phyloP scores from a whole-genome alignment of 2,797 vertebrate species.

The Dromococcyx pavoninus region DNA sequence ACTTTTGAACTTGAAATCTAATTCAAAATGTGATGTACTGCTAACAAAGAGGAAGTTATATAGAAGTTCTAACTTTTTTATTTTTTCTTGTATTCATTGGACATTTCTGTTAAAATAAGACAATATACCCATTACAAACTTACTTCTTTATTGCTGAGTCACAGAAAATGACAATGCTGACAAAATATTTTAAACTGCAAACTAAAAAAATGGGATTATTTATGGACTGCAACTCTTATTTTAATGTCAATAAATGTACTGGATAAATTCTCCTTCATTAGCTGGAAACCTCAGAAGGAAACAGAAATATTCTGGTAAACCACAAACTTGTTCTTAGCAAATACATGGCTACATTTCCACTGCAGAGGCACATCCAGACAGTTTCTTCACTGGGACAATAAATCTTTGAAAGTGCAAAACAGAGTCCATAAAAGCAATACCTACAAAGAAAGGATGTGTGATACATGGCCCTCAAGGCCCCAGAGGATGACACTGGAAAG shows the following conservation, averaged over 20 bases:
- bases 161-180: slow-evolving; percentile 52
- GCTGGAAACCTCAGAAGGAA: slow-evolving; percentile 70
- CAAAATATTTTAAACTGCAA: slow-evolving; percentile 60
- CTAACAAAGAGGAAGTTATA: background rate
- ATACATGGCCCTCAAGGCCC: slow-evolving; percentile 27
- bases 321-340: slow-evolving; percentile 65
- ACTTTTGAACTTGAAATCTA: background rate
- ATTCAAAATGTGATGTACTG: rapidly evolving
- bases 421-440: slow-evolving; percentile 39
- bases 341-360: slow-evolving; percentile 56
- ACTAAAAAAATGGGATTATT: slow-evolving; percentile 63
- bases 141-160: slow-evolving; percentile 27
- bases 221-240: slow-evolving; percentile 62
- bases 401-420: slow-evolving; percentile 50
- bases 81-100: background rate
- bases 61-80: background rate
- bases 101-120: background rate
- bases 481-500: slow-evolving; percentile 20
- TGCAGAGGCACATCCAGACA: background rate
- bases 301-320: slow-evolving; percentile 71
- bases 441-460: slow-evolving; percentile 28
- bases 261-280: slow-evolving; percentile 72
- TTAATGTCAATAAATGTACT: slow-evolving; percentile 68
- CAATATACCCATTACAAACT: background rate
- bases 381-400: slow-evolving; percentile 44